Evolutionary conservation across 2,113 vertebrate species (phyloP).

Genomic region (Crotalus tigris): DNA sequence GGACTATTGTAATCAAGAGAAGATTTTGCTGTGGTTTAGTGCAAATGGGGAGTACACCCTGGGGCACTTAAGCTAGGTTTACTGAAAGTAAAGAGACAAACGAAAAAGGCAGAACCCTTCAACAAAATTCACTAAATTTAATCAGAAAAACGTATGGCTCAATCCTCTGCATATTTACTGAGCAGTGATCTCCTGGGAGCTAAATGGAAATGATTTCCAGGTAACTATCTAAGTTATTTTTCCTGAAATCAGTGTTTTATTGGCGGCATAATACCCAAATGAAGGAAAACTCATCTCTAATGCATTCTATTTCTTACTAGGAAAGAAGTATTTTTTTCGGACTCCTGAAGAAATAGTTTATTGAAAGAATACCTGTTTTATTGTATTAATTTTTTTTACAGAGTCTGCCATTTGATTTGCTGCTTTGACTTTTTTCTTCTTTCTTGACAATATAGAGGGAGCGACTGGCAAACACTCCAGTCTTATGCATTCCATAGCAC

Average conservation of each 20-base stretch:
- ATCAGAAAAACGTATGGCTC: background rate
- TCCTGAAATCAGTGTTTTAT: background rate
- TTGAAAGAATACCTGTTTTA: background rate
- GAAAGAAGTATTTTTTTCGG: background rate
- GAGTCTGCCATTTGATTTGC: background rate
- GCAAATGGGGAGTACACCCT: background rate
- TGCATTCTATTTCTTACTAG: background rate
- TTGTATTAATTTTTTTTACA: background rate
- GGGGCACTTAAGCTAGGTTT: background rate
- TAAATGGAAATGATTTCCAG: background rate
- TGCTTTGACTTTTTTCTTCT: background rate
- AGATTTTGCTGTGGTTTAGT: background rate
- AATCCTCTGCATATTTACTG: background rate
- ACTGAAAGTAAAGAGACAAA: background rate
- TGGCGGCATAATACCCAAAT: background rate
- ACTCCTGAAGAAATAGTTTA: background rate
- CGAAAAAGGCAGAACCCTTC: background rate
- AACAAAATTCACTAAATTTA: background rate
- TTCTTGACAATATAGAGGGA: background rate
- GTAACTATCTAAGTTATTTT: background rate
- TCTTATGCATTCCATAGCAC: constrained; percentile 1
- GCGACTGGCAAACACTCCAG: background rate
- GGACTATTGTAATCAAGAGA: background rate
- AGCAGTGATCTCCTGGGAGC: background rate
- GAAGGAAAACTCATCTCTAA: background rate